Conservation (phyloP, 1,140 invertebrate species). For the Pygmarrhopalites habei region DNA sequence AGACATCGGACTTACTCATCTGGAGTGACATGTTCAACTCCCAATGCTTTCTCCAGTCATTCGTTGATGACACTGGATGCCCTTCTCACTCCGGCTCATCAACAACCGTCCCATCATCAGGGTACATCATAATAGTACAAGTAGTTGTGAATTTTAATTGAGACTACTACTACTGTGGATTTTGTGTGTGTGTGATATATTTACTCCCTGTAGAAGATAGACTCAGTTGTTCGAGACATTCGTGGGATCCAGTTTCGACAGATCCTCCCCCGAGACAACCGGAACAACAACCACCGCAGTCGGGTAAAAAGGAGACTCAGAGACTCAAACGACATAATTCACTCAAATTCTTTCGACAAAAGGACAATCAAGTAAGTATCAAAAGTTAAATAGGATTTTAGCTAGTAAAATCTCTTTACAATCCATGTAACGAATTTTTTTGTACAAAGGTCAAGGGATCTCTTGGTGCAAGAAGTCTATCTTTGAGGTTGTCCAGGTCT, state of each 20-base stretch:
- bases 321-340: too few relatives aligned
- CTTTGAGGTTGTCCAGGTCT: too few relatives aligned
- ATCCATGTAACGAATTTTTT: too few relatives aligned
- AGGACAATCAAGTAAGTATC: too few relatives aligned
- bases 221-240: slow-evolving; percentile 12
- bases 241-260: slow-evolving; percentile 14
- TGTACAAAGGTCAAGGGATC: too few relatives aligned
- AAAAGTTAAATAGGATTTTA: too few relatives aligned
- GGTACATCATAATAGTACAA: background rate
- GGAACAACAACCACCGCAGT: too few relatives aligned
- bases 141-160: background rate
- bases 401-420: too few relatives aligned
- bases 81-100: background rate
- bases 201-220: slow-evolving; percentile 1
- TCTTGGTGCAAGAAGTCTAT: too few relatives aligned
- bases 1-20: slow-evolving; percentile 9
- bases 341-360: too few relatives aligned
- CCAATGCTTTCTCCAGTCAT: background rate
- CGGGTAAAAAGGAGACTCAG: too few relatives aligned
- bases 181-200: background rate
- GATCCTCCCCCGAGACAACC: too few relatives aligned
- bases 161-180: background rate
- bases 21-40: slow-evolving; percentile 2
- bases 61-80: background rate
- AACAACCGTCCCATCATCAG: background rate